Conservation (phyloP, 2,113 vertebrate species). For the Callochromis pleurospilus region DNA sequence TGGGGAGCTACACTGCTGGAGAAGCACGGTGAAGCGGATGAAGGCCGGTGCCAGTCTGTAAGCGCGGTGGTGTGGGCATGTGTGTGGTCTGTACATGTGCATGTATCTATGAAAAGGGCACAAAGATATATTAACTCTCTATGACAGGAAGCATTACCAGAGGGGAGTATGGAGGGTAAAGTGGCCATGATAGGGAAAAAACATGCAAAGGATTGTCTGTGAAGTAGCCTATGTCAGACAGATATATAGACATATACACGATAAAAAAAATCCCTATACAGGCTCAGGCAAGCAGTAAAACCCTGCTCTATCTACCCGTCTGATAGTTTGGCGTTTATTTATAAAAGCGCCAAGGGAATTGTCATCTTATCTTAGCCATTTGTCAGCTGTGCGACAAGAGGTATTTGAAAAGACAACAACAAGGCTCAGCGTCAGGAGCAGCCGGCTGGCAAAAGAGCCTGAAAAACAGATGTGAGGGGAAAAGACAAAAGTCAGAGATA, state of each 20-base stretch:
- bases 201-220: neutral
- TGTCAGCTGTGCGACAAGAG: slow-evolving; percentile 67
- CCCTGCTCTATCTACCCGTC: slow-evolving; percentile 1
- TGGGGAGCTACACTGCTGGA: slow-evolving; percentile 32
- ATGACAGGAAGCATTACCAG: slow-evolving; percentile 57
- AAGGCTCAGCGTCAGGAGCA: slow-evolving; percentile 64
- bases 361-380: slow-evolving; percentile 75
- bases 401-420: slow-evolving; percentile 75
- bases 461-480: slow-evolving; percentile 3
- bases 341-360: slow-evolving; percentile 71
- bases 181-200: slow-evolving; percentile 19
- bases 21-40: slow-evolving; percentile 8
- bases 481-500: neutral
- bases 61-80: neutral
- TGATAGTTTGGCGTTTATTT: slow-evolving; percentile 70
- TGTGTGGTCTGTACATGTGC: slow-evolving; percentile 29
- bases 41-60: neutral
- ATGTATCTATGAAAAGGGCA: slow-evolving; percentile 67
- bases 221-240: neutral
- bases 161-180: slow-evolving; percentile 24
- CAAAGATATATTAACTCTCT: slow-evolving; percentile 53
- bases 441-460: slow-evolving; percentile 38
- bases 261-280: neutral
- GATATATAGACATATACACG: neutral
- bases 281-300: neutral